A percentile compares a stretch with the other conserved stretches of the same genome.
These are phyloP conservation scores for Bungarus multicinctus DNA, from an alignment of 2,113 vertebrate species.

Conservation along the genomic window DNA sequence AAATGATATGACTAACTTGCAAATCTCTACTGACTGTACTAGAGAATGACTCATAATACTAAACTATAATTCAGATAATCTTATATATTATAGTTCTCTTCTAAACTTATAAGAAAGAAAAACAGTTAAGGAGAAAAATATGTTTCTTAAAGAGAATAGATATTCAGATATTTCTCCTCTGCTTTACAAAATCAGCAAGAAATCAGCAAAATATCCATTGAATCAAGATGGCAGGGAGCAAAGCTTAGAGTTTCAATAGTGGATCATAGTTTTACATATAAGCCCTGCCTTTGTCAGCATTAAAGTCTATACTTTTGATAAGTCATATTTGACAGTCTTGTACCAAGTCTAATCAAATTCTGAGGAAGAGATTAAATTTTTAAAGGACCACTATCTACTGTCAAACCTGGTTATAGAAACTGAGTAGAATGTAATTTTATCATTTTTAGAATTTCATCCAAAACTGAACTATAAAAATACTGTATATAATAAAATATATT, in stretches of 20 bases:
- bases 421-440: neutral
- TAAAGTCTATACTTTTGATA: neutral
- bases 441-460: neutral
- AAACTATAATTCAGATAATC: neutral
- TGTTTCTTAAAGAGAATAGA: neutral
- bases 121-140: neutral
- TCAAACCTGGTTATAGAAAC: neutral
- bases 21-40: too few species aligned
- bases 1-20: neutral
- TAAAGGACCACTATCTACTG: neutral
- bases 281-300: neutral
- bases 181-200: neutral
- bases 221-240: neutral
- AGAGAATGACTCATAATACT: neutral
- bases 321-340: neutral
- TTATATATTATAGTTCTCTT: neutral
- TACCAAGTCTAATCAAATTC: neutral
- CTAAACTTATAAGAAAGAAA: neutral
- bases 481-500: neutral
- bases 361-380: neutral
- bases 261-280: neutral
- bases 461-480: neutral
- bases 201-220: neutral
- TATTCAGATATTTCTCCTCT: neutral
- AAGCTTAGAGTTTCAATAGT: neutral